Base-by-base conservation (phyloP, 1,140 invertebrate species). In the Sitophilus oryzae region DNA sequence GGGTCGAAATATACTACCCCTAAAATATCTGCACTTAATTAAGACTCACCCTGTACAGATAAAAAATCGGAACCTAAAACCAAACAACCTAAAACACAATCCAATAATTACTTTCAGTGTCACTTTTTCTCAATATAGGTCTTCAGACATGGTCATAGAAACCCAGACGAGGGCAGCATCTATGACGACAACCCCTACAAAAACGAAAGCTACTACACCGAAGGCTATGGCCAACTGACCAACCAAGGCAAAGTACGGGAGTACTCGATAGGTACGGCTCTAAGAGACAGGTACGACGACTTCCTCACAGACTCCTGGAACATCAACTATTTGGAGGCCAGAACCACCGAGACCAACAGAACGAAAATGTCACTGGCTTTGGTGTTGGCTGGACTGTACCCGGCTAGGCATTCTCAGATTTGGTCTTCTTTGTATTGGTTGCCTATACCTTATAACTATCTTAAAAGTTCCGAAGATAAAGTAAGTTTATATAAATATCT, bases 371-470 rank as follows among this genome's bases (percentile, higher is more conserved):
- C 74, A 3, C 71, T 73, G 0, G 80, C 84, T 65, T 77, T 82
- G 25, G 77, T 93, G 45, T 74, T 95, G 20, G 89, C 91, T 5
- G 89, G 88, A 16, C 73, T 95, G 30, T 94, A 82, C 72, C 86
- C 85, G 11, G 25, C 25, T 6, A 30, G 25, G 11, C 5, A 5
- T 30, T 6, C 25, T 11, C 25, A 30, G 11, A 30, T 30, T 30
- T 30, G 25, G 25, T 30, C 25, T 11, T 6, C 5, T 11, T 30
- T 30, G 11, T 30, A 6, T 5, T 30, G 25, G 25, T 30, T 30
- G 11, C 25, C 25, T 6, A 30, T 30, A 6, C 25, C 25, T 6
- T 30, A 30, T 11, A 30, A 30, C 25, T 30, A 30, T 30, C 5
- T 30, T 6, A 6, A 5, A 5, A 30, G 25, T 30, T n/a, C n/a